phyloP scores from a whole-genome alignment of 2,113 vertebrate genomes.

The Illadopsis cleaveri region DNA sequence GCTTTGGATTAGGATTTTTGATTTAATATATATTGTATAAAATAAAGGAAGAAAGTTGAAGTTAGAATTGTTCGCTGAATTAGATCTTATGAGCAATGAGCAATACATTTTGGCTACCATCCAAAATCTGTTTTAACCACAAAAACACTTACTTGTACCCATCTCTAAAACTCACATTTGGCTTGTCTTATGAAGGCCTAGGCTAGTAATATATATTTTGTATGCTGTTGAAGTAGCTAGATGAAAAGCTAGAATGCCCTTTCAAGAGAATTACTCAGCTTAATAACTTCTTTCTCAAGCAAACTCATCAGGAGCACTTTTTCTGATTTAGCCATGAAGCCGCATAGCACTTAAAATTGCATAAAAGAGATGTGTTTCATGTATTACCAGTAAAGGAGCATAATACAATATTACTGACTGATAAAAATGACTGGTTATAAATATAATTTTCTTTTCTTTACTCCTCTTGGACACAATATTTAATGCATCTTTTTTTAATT shows the following conservation, averaged over 20 bases:
- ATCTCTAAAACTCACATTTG: not conserved
- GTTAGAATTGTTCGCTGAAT: not conserved
- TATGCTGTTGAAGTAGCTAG: not conserved
- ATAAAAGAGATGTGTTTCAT: not conserved
- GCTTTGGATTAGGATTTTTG: not conserved
- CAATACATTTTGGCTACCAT: not conserved
- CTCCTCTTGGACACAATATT: not conserved
- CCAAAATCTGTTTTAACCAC: constrained; percentile 6
- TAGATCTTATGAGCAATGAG: not conserved
- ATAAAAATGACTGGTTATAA: not conserved
- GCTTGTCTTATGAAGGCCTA: not conserved
- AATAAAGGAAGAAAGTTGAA: not conserved
- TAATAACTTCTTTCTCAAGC: not conserved
- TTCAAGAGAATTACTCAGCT: constrained; percentile 7
- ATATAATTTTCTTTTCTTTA: not conserved
- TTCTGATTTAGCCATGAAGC: not conserved
- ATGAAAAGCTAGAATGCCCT: constrained; percentile 1
- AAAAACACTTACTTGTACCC: not conserved
- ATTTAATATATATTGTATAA: not conserved
- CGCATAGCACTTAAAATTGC: not conserved
- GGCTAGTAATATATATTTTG: not conserved
- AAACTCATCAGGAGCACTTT: not conserved
- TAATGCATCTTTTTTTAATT: not conserved
- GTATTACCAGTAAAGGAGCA: not conserved
- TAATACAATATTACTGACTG: not conserved